Percentiles rank a stretch among this genome's conserved stretches.
Evolutionary conservation across 23 tunicate species (phyloP).

Genomic region (Botrylloides violaceus): DNA sequence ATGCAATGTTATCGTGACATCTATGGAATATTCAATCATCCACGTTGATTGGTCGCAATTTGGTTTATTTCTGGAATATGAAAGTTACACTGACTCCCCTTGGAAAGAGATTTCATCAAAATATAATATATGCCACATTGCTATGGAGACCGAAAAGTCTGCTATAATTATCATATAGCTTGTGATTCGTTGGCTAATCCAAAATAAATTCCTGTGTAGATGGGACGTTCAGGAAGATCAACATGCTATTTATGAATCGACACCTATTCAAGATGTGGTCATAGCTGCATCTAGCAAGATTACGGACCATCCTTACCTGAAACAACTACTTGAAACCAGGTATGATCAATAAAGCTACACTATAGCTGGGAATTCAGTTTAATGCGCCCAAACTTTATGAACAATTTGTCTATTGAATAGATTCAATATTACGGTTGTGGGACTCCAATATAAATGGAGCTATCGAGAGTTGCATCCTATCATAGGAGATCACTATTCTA

Average conservation of each 20-base stretch:
- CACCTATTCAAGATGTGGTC: no score
- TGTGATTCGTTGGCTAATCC: no score
- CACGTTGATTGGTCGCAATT: background rate
- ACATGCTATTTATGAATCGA: no score
- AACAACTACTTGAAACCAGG: background rate
- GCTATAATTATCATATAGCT: no score
- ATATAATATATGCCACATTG: conserved; percentile 4
- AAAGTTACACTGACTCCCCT: background rate
- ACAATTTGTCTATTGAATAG: no score
- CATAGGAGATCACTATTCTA: background rate
- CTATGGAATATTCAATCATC: background rate
- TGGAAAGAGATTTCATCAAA: background rate
- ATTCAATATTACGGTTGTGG: no score
- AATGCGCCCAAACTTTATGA: no score
- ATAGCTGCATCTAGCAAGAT: background rate
- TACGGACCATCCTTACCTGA: background rate
- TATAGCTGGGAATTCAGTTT: background rate
- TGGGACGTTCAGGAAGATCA: no score
- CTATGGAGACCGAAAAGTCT: conserved; percentile 2
- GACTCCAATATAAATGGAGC: no score
- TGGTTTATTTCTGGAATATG: conserved; percentile 4
- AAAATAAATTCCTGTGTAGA: no score
- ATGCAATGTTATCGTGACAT: background rate
- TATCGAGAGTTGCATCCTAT: no score
- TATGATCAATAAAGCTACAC: background rate